Percentiles rank a stretch among this genome's conserved stretches.
Evolutionary conservation across 2,797 vertebrate genomes (phyloP).

Genomic region (Esox lucius): DNA sequence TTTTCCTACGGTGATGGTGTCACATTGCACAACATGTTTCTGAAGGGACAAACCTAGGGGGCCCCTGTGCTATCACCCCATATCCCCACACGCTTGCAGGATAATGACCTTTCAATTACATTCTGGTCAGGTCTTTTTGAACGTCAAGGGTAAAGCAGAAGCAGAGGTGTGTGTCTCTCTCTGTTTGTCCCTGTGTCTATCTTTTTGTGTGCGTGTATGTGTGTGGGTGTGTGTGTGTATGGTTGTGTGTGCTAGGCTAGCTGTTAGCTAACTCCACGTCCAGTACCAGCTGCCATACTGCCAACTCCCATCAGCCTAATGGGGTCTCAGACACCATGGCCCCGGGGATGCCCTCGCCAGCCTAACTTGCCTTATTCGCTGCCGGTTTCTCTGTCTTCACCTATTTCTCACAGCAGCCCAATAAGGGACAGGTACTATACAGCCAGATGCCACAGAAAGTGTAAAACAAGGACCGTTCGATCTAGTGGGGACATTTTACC

Average conservation of each 20-base stretch:
- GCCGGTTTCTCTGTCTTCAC: background rate
- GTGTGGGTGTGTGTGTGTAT: constrained; percentile 18
- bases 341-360: constrained; percentile 63
- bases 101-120: constrained; percentile 71
- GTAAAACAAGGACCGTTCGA: background rate
- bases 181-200: no score
- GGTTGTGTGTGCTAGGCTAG: constrained; percentile 37
- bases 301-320: constrained; percentile 80
- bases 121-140: constrained; percentile 50
- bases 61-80: constrained; percentile 15
- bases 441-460: background rate
- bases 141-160: background rate
- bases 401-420: background rate
- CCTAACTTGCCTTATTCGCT: constrained; percentile 20
- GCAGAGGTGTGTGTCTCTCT: constrained; percentile 56
- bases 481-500: no score
- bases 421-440: background rate
- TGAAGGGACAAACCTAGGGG: background rate
- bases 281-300: constrained; percentile 63
- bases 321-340: constrained; percentile 67
- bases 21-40: background rate
- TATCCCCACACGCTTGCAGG: constrained; percentile 32
- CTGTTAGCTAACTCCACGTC: constrained; percentile 29
- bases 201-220: no score
- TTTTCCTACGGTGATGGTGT: background rate